Evolutionary conservation across 2,113 vertebrate species (phyloP), one percentile per base, ranked within the genome.

Genomic region (Lepidothrix coronata): DNA sequence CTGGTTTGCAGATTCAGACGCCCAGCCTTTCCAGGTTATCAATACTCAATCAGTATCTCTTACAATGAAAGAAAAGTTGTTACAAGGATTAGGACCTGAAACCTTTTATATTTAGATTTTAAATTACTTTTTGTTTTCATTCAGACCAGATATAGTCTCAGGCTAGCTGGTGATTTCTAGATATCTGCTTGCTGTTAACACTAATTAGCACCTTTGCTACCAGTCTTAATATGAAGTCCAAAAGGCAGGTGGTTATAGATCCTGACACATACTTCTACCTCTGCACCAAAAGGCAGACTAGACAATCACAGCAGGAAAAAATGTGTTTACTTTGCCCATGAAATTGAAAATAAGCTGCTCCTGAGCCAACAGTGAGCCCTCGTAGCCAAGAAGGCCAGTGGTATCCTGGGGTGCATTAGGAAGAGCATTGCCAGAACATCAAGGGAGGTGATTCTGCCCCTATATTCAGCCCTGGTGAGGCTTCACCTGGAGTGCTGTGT

Each of bases 401-500:
- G 8, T 6, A 16, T 13, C 43, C 44, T 51, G 14, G 9, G 13
- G 2, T 6, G 0, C 43, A 58, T 10, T 51, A 1, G 18, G 37
- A 73, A 27, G 18, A 73, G 2, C 22, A 49, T 2, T 80, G 9
- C 9, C 58, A 49, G 58, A 3, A 33, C 51, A 14, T 33, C 0
- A 0, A 33, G 22, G 21, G 9, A 51, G 18, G 14, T 37, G 51
- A 66, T 58, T 6, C 14, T 37, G 6, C 5, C 22, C 27, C 22
- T 58, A 2, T 5, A 49, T 18, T 58, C 51, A 33, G 27, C 4
- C 6, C 8, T 19, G 9, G 9, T 24, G 44, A 81, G 44, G 31
- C 12, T 9, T 80, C 27, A 24, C 12, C 22, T 66, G 43, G 25
- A 51, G 22, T 27, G 17, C 35, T 43, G 13, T 43, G 51, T 31